Percentiles rank a stretch among this genome's conserved stretches.
These are phyloP conservation scores for Catharus minimus DNA, from an alignment of 2,113 vertebrate genomes.

Conservation along the genomic window DNA sequence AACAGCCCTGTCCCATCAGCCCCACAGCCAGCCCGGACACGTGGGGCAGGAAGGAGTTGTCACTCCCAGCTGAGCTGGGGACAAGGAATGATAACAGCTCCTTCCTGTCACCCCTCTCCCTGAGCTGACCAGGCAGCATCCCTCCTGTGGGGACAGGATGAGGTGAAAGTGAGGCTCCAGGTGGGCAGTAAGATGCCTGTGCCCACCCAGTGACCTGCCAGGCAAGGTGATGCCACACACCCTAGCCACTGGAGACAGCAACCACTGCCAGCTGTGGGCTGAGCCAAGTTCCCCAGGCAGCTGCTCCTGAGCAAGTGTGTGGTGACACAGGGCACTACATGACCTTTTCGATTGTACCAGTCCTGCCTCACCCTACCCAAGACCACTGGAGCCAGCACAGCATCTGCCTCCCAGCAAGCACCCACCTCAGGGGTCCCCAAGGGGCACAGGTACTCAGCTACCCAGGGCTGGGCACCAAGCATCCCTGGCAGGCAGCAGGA, in stretches of 20 bases:
- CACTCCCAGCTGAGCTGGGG: slow-evolving; percentile 22
- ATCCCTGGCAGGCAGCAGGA: neutral
- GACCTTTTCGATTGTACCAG: neutral
- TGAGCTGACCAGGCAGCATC: neutral
- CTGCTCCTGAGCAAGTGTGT: neutral
- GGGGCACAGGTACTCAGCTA: neutral
- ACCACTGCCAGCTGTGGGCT: neutral
- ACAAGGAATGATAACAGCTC: slow-evolving; percentile 42
- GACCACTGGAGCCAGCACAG: neutral
- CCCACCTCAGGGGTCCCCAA: neutral
- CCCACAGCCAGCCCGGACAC: neutral
- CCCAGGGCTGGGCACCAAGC: neutral
- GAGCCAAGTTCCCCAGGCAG: neutral
- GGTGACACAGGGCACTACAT: neutral
- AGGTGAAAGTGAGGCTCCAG: neutral
- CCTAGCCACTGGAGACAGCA: neutral
- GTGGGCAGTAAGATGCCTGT: neutral
- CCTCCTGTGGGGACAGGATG: neutral
- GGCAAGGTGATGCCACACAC: neutral
- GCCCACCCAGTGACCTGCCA: neutral
- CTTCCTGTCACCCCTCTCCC: slow-evolving; percentile 19
- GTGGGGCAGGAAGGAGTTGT: slow-evolving; percentile 14
- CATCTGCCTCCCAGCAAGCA: neutral
- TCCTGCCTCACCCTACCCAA: neutral
- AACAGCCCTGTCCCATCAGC: neutral